Conservation (phyloP, 2,888 invertebrate species). For the Esperia sulphurella region DNA sequence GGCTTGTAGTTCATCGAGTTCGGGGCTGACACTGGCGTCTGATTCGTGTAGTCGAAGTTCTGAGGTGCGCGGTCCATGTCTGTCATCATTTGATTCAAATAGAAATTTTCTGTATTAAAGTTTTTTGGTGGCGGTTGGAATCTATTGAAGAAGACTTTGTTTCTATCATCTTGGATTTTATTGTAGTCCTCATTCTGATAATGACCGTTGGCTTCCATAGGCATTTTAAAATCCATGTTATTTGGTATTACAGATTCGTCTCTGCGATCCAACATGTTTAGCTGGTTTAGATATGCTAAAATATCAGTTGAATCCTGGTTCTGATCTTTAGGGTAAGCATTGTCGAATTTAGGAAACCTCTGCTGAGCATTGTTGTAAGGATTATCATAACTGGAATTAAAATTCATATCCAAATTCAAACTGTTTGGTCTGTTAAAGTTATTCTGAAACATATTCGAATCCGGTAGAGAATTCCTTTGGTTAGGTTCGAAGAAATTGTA, state of each 20-base stretch:
- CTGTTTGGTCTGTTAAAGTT: slow-evolving; percentile 61
- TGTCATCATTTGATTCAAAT: slow-evolving; percentile 53
- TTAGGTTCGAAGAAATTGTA: slow-evolving; percentile 69
- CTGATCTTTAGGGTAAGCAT: slow-evolving; percentile 41
- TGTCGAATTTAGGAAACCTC: slow-evolving; percentile 50
- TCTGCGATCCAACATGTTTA: slow-evolving; percentile 50
- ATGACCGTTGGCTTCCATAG: slow-evolving; percentile 54
- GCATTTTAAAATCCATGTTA: slow-evolving; percentile 57
- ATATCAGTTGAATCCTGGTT: slow-evolving; percentile 56
- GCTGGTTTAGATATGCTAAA: slow-evolving; percentile 54
- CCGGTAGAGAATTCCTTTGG: slow-evolving; percentile 70
- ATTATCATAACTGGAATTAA: slow-evolving; percentile 47
- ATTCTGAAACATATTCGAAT: slow-evolving; percentile 54
- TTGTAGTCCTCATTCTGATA: slow-evolving; percentile 52
- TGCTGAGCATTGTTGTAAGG: slow-evolving; percentile 29
- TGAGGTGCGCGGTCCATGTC: slow-evolving; percentile 54
- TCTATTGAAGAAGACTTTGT: slow-evolving; percentile 54
- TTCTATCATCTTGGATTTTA: slow-evolving; percentile 51
- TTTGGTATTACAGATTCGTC: slow-evolving; percentile 45
- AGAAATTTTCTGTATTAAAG: slow-evolving; percentile 47
- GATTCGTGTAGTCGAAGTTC: slow-evolving; percentile 56
- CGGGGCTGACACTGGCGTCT: slow-evolving; percentile 37
- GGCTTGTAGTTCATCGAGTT: slow-evolving; percentile 51
- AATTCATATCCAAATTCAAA: slow-evolving; percentile 61
- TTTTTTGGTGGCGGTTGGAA: slow-evolving; percentile 51